Conservation (phyloP, 2,797 vertebrate species). For the Thaleichthys pacificus region DNA sequence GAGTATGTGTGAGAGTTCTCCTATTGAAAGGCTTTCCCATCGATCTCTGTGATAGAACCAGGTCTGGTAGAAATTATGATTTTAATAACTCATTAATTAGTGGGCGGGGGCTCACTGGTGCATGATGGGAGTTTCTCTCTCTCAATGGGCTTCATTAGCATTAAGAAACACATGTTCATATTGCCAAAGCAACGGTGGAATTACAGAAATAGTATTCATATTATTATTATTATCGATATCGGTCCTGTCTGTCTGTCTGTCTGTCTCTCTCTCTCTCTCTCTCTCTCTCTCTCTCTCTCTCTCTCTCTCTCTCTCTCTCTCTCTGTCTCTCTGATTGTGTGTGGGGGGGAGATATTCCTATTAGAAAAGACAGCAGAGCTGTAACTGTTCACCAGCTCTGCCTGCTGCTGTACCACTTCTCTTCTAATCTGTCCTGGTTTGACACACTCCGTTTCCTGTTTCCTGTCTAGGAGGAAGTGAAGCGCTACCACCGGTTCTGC, state of each 20-base stretch:
- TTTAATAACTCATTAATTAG: conserved; percentile 72
- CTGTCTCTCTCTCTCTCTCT: not conserved
- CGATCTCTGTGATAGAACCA: conserved; percentile 63
- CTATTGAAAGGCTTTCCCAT: conserved; percentile 35
- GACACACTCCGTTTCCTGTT: not conserved
- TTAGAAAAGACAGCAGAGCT: not conserved
- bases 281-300: not conserved
- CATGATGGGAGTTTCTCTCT: conserved; percentile 2
- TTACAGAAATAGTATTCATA: too few relatives aligned
- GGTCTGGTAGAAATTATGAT: conserved; percentile 64
- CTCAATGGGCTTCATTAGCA: not conserved
- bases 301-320: not conserved
- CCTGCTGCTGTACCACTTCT: not conserved
- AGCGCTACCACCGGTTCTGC: conserved; percentile 67
- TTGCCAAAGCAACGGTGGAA: too few relatives aligned
- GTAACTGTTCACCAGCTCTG: not conserved
- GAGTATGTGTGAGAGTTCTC: conserved; percentile 4
- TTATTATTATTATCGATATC: too few relatives aligned
- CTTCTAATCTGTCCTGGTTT: not conserved
- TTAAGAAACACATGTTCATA: too few relatives aligned
- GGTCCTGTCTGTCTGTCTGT: too few relatives aligned
- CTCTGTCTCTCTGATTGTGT: not conserved
- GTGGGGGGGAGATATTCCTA: not conserved
- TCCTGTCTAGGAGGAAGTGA: conserved; percentile 69
- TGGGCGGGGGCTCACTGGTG: conserved; percentile 38